These are phyloP conservation scores for Lampris incognitus DNA, from an alignment of 2,113 vertebrate genomes.

Conservation along the genomic window DNA sequence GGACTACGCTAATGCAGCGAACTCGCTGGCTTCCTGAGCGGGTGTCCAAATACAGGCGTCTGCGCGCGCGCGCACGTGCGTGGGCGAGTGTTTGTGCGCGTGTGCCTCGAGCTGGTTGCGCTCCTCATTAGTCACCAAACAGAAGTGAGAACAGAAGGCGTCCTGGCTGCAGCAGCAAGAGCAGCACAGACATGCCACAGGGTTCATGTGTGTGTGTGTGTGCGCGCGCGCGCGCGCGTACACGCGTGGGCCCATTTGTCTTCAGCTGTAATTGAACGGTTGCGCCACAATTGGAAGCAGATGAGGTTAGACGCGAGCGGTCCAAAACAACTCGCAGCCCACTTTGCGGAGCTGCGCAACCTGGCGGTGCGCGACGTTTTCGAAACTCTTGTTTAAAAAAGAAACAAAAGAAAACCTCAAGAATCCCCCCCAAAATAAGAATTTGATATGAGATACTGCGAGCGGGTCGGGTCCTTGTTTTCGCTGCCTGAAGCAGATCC, in stretches of 20 bases:
- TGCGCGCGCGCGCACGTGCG: slow-evolving; percentile 42
- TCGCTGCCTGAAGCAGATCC: neutral
- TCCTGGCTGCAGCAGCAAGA: slow-evolving; percentile 38
- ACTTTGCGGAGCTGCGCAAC: neutral
- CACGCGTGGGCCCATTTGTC: slow-evolving; percentile 18
- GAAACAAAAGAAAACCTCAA: neutral
- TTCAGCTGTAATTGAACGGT: slow-evolving; percentile 47
- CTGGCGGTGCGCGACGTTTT: neutral
- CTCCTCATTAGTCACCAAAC: slow-evolving; percentile 64
- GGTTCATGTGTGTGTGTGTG: slow-evolving; percentile 17
- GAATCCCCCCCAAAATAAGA: neutral
- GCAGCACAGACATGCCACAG: slow-evolving; percentile 1
- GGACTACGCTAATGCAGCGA: slow-evolving; percentile 49
- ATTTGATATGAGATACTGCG: neutral
- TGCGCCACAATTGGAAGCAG: slow-evolving; percentile 58
- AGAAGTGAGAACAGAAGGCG: slow-evolving; percentile 50
- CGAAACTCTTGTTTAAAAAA: slow-evolving; percentile 4
- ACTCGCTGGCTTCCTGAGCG: slow-evolving; percentile 28
- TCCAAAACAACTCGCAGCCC: slow-evolving; percentile 26
- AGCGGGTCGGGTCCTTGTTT: too few relatives aligned
- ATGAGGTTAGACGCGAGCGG: slow-evolving; percentile 48
- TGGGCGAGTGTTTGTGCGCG: slow-evolving; percentile 64
- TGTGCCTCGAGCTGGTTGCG: slow-evolving; percentile 53
- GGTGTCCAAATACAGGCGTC: slow-evolving; percentile 24
- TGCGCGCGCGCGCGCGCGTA: neutral